Base-by-base conservation (phyloP, 2,888 invertebrate genomes). In the Hypsopygia costalis region DNA sequence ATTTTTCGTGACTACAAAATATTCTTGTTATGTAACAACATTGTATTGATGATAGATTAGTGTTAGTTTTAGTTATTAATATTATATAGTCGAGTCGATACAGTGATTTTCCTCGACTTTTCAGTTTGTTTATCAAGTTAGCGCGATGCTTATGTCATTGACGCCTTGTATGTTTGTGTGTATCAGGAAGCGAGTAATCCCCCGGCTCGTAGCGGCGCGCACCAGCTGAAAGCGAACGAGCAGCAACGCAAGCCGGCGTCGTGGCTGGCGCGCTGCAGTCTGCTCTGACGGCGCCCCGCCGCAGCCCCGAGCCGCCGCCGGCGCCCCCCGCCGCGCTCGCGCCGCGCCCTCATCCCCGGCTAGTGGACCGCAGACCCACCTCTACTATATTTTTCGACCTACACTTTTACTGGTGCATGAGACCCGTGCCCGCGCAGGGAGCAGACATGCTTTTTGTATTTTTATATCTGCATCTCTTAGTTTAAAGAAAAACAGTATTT, bases 181-280 rank as follows among this genome's bases (percentile, higher is more conserved):
- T n/a, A n/a, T n/a, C 70, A 97, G 96, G 96, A 97, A 90, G 96
- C 96, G 67, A 96, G 94, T 70, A 96, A 96, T 90, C 96, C 96
- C 58, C 94, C 94, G 39, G 94, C 70, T 27, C 65, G 95, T 78
- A 93, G 93, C 49, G 94, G 95, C 55, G 91, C 89, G 37, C 94
- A 94, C 80, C 94, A 95, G 76, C 81, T 96, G 69, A 93, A 93
- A 83, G 91, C 93, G 51, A 91, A 91, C 69, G 96, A 96, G 77
- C 93, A 93, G 68, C 92, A 92, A 79, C 92, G 93, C 86, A 95
- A 95, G 90, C 93, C 95, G 50, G 91, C 94, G 55, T 94, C 94
- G 78, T 96, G 96, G 95, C 90, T 96, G 70, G 93, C 95, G 40
- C 93, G 95, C 81, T 97, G 96, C 92, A 92, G 93, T 81, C 83